A percentile compares a stretch with the other conserved stretches of the same genome.
phyloP scores from a whole-genome alignment of 2,113 vertebrate species.

The Phrynosoma blainvillii region DNA sequence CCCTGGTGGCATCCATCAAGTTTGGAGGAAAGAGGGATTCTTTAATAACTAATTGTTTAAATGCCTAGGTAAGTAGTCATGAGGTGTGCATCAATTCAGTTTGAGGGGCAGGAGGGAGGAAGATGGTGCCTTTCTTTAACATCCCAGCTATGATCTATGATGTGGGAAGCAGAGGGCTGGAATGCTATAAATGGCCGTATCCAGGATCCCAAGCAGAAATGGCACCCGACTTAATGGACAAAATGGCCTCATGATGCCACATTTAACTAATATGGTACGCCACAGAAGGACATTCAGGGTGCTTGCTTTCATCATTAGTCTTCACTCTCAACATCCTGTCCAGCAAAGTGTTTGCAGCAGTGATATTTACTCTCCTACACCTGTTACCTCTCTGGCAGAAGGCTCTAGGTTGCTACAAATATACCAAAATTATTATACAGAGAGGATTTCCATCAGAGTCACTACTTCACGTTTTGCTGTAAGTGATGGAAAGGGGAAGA shows the following conservation, averaged over 20 bases:
- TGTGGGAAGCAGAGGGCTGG: slow-evolving; percentile 60
- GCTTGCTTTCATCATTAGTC: not conserved
- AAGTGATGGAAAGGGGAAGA: no score
- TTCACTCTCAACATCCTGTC: not conserved
- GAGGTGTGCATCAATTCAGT: not conserved
- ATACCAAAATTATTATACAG: not conserved
- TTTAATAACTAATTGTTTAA: slow-evolving; percentile 70
- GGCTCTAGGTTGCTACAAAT: no score
- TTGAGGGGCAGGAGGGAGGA: slow-evolving; percentile 39
- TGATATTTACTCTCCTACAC: not conserved
- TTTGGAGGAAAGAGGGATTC: slow-evolving; percentile 43
- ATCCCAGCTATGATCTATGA: slow-evolving; percentile 57
- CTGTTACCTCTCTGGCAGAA: not conserved
- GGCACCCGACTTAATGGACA: not conserved
- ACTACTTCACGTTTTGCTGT: slow-evolving; percentile 18
- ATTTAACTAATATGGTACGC: not conserved
- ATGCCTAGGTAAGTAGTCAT: slow-evolving; percentile 40
- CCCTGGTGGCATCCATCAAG: slow-evolving; percentile 46
- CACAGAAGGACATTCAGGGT: not conserved
- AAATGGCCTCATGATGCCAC: not conserved
- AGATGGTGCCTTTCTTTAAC: slow-evolving; percentile 44
- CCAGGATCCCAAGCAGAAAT: slow-evolving; percentile 61
- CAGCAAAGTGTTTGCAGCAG: not conserved
- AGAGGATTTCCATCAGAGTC: no score
- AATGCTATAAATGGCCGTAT: slow-evolving; percentile 50